Evolutionary conservation across 2,888 invertebrate genomes (phyloP), one percentile per base, ranked within the genome.

Genomic region (Euzophera pinguis): DNA sequence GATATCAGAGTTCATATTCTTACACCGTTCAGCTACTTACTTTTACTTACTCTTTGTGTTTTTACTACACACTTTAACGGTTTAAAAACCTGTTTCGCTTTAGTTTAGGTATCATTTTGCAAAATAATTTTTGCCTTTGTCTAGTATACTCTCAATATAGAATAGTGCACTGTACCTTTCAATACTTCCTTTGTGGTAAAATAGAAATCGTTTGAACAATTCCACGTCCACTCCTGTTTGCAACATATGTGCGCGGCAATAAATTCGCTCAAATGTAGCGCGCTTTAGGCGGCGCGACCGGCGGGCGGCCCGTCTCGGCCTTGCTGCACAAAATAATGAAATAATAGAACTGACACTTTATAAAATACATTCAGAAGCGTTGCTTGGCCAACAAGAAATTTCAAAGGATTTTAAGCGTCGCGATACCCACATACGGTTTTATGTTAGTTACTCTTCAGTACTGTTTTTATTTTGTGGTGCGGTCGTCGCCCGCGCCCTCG

Each of bases 401-500:
- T 22, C 22, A 22, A 22, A 22, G 22, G 22, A 22, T 5, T 22
- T 5, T 22, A 22, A 2, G 5, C 22, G 22, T 22, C 22, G n/a
- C n/a, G n/a, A n/a, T n/a, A n/a, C n/a, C n/a, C n/a, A n/a, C n/a
- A n/a, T n/a, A n/a, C n/a, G n/a, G 22, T 22, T 22, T 22, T 3
- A 22, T 22, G 3, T 14, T 12, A 12, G 13, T 29, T 27, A 32
- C 27, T 8, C 16, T 45, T 45, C 45, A 13, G 51, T 37, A 16
- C 60, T 8, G 14, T 13, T 14, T 45, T 29, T 34, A 27, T 32
- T 45, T 45, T 45, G 32, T 45, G 66, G 59, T 69, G 67, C 60
- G 61, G 65, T 65, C 66, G 71, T 63, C 70, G 60, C 53, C 59
- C 62, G 57, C 58, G 55, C 54, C 56, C 52, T 72, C 75, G 67